Evolutionary conservation across 2,797 vertebrate genomes (phyloP).

Genomic region (Kryptopterus vitreolus): DNA sequence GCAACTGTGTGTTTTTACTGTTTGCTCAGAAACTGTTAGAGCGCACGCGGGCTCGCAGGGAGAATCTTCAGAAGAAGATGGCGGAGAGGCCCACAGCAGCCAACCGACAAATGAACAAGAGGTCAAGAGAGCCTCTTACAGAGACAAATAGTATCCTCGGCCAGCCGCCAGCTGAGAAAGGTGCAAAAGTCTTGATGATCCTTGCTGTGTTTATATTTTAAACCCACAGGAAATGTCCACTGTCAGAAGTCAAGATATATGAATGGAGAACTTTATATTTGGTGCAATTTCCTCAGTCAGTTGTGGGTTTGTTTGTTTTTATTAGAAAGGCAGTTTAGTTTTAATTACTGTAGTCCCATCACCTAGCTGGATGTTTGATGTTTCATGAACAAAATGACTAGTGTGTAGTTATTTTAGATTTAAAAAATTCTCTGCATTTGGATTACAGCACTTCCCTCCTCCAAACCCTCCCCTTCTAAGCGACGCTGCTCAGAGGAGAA

Average conservation of each 20-base stretch:
- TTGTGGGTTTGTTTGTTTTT: neutral
- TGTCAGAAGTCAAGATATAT: neutral
- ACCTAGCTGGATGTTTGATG: neutral
- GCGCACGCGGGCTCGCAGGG: slow-evolving; percentile 90
- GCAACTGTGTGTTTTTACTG: slow-evolving; percentile 15
- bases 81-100: slow-evolving; percentile 81
- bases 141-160: slow-evolving; percentile 78
- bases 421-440: neutral
- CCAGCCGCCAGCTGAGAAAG: slow-evolving; percentile 70
- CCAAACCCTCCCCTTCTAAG: slow-evolving; percentile 91
- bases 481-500: slow-evolving; percentile 81
- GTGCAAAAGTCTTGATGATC: slow-evolving; percentile 61
- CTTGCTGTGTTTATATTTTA: neutral
- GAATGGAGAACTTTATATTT: slow-evolving; percentile 1
- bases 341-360: neutral
- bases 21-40: slow-evolving; percentile 88
- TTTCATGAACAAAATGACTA: neutral
- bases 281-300: neutral
- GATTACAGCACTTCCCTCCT: slow-evolving; percentile 71
- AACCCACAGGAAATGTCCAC: neutral
- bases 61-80: slow-evolving; percentile 95
- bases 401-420: neutral
- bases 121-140: slow-evolving; percentile 82
- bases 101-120: slow-evolving; percentile 74
- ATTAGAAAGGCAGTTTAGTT: neutral